Evolutionary conservation across 1,140 invertebrate genomes (phyloP).

Genomic region (Drosophila mauritiana): DNA sequence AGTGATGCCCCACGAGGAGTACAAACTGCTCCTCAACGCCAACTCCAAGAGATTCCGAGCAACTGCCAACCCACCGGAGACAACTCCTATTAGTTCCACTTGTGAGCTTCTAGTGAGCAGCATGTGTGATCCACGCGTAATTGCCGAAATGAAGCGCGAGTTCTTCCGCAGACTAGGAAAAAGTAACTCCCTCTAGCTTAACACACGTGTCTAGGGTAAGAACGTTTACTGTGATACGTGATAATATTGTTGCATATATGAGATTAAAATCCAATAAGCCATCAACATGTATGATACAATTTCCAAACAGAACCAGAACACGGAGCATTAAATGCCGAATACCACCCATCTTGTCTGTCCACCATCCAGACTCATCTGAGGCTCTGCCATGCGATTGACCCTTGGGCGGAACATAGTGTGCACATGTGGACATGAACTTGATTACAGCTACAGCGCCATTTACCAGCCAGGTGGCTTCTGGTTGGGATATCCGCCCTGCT

Average conservation of each 20-base stretch:
- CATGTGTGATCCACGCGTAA: slow-evolving; percentile 62
- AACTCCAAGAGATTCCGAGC: slow-evolving; percentile 34
- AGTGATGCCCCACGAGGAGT: slow-evolving; percentile 50
- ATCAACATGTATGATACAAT: slow-evolving; percentile 57
- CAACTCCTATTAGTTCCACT: slow-evolving; percentile 42
- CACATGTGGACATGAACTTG: slow-evolving; percentile 45
- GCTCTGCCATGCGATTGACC: slow-evolving; percentile 30
- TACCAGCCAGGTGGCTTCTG: slow-evolving; percentile 84
- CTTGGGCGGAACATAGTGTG: slow-evolving; percentile 21
- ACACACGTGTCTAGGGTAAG: slow-evolving; percentile 18
- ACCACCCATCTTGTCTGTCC: slow-evolving; percentile 21
- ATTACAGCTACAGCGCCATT: slow-evolving; percentile 2
- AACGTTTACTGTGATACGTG: slow-evolving; percentile 69
- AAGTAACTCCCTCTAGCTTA: slow-evolving; percentile 4
- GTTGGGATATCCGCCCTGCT: slow-evolving; percentile 85
- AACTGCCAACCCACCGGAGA: neutral
- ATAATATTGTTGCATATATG: slow-evolving; percentile 54
- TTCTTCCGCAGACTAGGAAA: slow-evolving; percentile 49
- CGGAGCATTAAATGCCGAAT: slow-evolving; percentile 69
- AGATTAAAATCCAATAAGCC: slow-evolving; percentile 73
- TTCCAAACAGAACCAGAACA: slow-evolving; percentile 38
- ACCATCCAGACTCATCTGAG: slow-evolving; percentile 32
- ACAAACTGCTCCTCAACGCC: slow-evolving; percentile 18
- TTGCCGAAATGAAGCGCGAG: slow-evolving; percentile 58
- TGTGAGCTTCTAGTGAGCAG: slow-evolving; percentile 62